A percentile compares a stretch with the other conserved stretches of the same genome.
Conservation (phyloP, 1,140 invertebrate genomes). For the Trachymyrmex cornetzi region DNA sequence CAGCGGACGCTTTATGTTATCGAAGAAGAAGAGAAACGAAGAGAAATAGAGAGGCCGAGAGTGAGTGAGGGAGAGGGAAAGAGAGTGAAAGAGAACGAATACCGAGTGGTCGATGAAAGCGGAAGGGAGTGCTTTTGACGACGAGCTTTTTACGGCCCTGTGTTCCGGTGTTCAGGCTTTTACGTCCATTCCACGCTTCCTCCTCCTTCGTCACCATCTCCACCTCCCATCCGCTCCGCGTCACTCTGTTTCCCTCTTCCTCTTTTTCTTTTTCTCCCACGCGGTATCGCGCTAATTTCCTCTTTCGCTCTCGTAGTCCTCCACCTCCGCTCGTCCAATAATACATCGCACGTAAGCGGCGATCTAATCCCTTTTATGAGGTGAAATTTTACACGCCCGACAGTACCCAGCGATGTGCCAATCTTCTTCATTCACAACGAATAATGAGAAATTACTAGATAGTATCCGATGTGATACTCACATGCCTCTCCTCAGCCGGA, state of each 20-base stretch:
- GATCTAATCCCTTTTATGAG: constrained; percentile 78
- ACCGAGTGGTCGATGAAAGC: constrained; percentile 62
- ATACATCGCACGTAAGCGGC: constrained; percentile 56
- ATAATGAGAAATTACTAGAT: constrained; percentile 36
- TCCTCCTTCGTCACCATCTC: constrained; percentile 62
- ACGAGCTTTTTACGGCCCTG: constrained; percentile 80
- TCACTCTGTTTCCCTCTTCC: not conserved
- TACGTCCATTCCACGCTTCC: constrained; percentile 78
- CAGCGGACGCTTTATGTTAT: constrained; percentile 75
- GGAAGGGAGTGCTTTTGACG: constrained; percentile 81
- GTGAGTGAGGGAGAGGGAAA: not conserved
- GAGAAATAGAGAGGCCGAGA: constrained; percentile 39
- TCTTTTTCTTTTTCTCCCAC: constrained; percentile 7
- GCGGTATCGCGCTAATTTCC: constrained; percentile 54
- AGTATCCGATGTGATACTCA: constrained; percentile 86
- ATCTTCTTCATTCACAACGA: constrained; percentile 45
- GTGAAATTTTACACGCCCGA: constrained; percentile 76
- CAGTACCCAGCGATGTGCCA: constrained; percentile 24
- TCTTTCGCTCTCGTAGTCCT: constrained; percentile 44
- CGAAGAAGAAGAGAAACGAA: constrained; percentile 68
- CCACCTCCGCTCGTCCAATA: constrained; percentile 46
- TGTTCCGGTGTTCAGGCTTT: constrained; percentile 81
- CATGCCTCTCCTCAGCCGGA: constrained; percentile 90
- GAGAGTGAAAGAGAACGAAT: not conserved
- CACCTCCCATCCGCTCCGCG: constrained; percentile 28